Evolutionary conservation across 2,113 vertebrate species (phyloP), one percentile per base, ranked within the genome.

Genomic region (Sinocyclocheilus anshuiensis): DNA sequence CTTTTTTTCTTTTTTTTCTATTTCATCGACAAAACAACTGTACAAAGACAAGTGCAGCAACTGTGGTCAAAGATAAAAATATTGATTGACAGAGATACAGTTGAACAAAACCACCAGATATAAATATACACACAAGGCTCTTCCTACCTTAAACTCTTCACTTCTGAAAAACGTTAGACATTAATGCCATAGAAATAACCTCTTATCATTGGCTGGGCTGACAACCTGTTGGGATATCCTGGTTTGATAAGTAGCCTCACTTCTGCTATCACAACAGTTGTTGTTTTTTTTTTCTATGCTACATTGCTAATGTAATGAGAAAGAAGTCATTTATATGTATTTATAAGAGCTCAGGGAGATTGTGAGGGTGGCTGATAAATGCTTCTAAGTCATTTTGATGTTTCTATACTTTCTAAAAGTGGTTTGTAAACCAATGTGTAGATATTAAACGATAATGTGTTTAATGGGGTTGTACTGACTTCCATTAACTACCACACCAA

Each of bases 41-140:
- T 94, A 94, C 53, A 88, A 82, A 86, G 15, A 85, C 75, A 95
- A 96, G 95, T 97, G 96, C 95, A 96, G 95, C 95, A 95, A 96
- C 94, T 92, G 95, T 97, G 95, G 94, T 96, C 94, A 95, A 95
- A 94, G 93, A 94, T 94, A 71, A 77, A 87, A 77, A 81, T 63
- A 81, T 57, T 75, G 50, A 76, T 80, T 50, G 65, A 86, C 63
- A 95, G 90, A 91, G 95, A 95, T 95, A 95, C 95, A 93, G 93
- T 94, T 94, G 94, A 92, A 95, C 92, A 94, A 63, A 16, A 93
- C 89, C 92, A 93, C 92, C 91, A 94, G 93, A 92, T 90, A 91
- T 86, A 92, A 95, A 91, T 78, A 88, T 83, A 89, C 86, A 90
- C 81, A 92, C 9, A 69, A 88, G 55, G 86, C 88, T 83, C 87